phyloP scores from a whole-genome alignment of 1,140 invertebrate species.

The Cotesia chilonis region DNA sequence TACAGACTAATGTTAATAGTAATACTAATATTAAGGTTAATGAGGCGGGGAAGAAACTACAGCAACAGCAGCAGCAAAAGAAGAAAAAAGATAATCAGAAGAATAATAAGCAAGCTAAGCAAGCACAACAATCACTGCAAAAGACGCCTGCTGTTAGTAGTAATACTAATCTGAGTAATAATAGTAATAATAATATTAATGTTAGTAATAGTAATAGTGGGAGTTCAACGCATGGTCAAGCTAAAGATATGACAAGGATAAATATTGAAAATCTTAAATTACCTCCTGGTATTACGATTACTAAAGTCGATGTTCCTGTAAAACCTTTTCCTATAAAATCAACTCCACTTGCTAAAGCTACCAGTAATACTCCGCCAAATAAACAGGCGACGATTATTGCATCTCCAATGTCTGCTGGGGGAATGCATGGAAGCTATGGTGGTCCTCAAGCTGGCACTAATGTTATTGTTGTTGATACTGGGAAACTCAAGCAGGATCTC shows the following conservation, averaged over 20 bases:
- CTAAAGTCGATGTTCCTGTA: slow-evolving; percentile 75
- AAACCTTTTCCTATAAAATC: slow-evolving; percentile 63
- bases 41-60: slow-evolving; percentile 29
- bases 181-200: slow-evolving; percentile 36
- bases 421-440: slow-evolving; percentile 55
- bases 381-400: slow-evolving; percentile 64
- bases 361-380: slow-evolving; percentile 43
- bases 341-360: slow-evolving; percentile 51
- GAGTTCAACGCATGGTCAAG: slow-evolving; percentile 50
- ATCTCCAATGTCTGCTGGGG: slow-evolving; percentile 54
- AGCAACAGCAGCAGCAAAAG: slow-evolving; percentile 13
- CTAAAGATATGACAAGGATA: slow-evolving; percentile 54
- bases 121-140: too few relatives aligned
- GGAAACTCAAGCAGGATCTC: slow-evolving; percentile 67
- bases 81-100: slow-evolving; percentile 43
- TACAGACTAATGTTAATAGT: slow-evolving; percentile 39
- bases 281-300: slow-evolving; percentile 84
- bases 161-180: slow-evolving; percentile 24
- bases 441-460: slow-evolving; percentile 66
- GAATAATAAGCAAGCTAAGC: slow-evolving; percentile 29
- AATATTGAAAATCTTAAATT: slow-evolving; percentile 75
- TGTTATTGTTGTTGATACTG: slow-evolving; percentile 73
- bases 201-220: slow-evolving; percentile 40
- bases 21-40: slow-evolving; percentile 14
- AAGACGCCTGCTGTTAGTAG: too few relatives aligned